Evolutionary conservation across 2,888 invertebrate species (phyloP), one percentile per base, ranked within the genome.

Genomic region (Philaethria dido): DNA sequence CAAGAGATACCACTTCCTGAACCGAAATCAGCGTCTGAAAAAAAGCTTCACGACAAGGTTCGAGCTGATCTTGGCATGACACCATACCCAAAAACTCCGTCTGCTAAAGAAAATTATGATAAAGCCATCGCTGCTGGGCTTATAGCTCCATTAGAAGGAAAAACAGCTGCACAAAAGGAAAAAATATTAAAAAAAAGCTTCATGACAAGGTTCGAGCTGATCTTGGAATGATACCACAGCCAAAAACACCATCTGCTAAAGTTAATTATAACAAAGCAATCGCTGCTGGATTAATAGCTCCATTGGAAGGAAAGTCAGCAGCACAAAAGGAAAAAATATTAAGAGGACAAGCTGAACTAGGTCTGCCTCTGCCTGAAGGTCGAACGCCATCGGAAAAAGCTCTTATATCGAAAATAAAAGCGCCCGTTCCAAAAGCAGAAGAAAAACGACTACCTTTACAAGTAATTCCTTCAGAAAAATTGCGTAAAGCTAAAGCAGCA

Each of bases 131-230:
- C 72, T 5, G 74, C 73, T 0, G 80, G 80, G 0, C 29, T 78
- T 0, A 61, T 80, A 9, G 75, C 74, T 0, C 81, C 81, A 1
- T 64, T 81, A 48, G 77, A 77, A 72, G 81, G 80, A 0, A 74
- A 69, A 62, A 52, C 77, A 0, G 25, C 70, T 3, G 63, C 63
- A 3, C 70, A 80, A 64, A 80, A 80, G 70, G 77, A 78, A 72
- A 76, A 75, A 55, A 76, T 79, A 8, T 57, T 78, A 74, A 82
- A 62, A 74, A 67, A 36, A 73, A 75, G 33, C 3, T 80, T 0
- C 72, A 77, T 0, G 62, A 72, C 0, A 78, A 78, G 60, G 73
- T 81, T n/a, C 69, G 77, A 14, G 5, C n/a, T 8, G 76, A 80
- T 0, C 33, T 78, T 25, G 80, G 79, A 0, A n/a, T 80, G 22